phyloP scores from a whole-genome alignment of 2,888 invertebrate species.

The Sisyra nigra region DNA sequence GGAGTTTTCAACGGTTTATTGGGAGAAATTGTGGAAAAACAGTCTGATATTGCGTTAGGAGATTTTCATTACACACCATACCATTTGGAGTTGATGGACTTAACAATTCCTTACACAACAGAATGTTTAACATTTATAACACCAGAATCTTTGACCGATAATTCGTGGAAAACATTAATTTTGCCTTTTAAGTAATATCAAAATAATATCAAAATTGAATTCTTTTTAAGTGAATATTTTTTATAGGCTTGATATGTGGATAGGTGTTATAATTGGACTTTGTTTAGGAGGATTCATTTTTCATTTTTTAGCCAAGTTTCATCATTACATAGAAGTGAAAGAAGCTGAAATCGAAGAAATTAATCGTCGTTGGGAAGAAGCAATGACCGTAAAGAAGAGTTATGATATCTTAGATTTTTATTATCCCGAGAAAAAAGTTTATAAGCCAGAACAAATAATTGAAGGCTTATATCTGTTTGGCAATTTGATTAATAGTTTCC shows the following conservation, averaged over 20 bases:
- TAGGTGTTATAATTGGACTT: constrained; percentile 49
- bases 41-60: constrained; percentile 57
- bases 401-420: constrained; percentile 2
- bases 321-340: constrained; percentile 27
- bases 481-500: constrained; percentile 51
- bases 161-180: constrained; percentile 71
- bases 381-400: background rate
- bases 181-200: constrained; percentile 52
- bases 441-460: constrained; percentile 18
- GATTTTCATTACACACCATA: constrained; percentile 60
- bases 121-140: constrained; percentile 74
- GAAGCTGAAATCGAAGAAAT: constrained; percentile 17
- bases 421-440: constrained; percentile 2
- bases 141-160: constrained; percentile 63
- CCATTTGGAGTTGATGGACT: constrained; percentile 50
- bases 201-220: background rate
- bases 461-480: constrained; percentile 53
- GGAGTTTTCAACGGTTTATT: constrained; percentile 54
- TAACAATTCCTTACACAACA: constrained; percentile 62
- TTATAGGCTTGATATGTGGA: constrained; percentile 56
- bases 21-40: constrained; percentile 51
- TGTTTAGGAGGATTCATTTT: constrained; percentile 48
- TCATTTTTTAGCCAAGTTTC: constrained; percentile 43
- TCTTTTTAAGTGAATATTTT: constrained; percentile 7
- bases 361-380: background rate